Conservation (phyloP, 2,113 vertebrate species). For the Megalops atlanticus region DNA sequence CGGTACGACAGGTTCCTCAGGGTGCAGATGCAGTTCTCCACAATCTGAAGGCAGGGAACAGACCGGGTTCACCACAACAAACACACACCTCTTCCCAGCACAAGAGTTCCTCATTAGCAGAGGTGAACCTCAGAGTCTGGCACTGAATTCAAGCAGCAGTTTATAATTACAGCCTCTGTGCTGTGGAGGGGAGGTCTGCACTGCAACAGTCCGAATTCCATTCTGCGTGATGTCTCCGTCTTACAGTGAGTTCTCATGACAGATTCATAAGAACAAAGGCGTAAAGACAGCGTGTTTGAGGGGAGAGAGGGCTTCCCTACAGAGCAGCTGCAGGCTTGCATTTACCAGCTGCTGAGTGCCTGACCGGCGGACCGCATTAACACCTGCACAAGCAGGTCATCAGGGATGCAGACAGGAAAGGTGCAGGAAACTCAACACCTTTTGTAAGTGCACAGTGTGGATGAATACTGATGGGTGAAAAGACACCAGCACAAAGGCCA, state of each 20-base stretch:
- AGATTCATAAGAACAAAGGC: background rate
- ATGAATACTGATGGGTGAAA: too few species aligned
- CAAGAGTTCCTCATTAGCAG: background rate
- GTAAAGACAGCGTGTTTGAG: background rate
- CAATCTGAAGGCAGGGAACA: constrained; percentile 74
- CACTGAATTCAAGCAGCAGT: background rate
- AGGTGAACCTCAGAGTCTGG: background rate
- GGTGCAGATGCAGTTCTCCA: constrained; percentile 97
- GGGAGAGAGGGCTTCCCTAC: background rate
- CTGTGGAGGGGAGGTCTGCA: background rate
- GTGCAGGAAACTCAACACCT: too few species aligned
- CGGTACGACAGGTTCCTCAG: constrained; percentile 96
- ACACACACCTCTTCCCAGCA: background rate
- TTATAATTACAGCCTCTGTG: background rate
- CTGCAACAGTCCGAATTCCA: background rate
- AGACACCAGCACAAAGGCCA: too few species aligned
- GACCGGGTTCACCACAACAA: background rate
- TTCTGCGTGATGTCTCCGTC: background rate
- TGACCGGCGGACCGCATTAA: background rate
- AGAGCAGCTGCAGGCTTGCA: background rate
- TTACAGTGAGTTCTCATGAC: background rate
- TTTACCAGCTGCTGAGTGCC: background rate
- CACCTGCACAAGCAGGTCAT: too few species aligned
- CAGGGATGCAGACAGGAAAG: too few species aligned
- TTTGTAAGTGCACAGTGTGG: too few species aligned